Evolutionary conservation across 2,113 vertebrate genomes (phyloP).

Genomic region (Tinamus guttatus): DNA sequence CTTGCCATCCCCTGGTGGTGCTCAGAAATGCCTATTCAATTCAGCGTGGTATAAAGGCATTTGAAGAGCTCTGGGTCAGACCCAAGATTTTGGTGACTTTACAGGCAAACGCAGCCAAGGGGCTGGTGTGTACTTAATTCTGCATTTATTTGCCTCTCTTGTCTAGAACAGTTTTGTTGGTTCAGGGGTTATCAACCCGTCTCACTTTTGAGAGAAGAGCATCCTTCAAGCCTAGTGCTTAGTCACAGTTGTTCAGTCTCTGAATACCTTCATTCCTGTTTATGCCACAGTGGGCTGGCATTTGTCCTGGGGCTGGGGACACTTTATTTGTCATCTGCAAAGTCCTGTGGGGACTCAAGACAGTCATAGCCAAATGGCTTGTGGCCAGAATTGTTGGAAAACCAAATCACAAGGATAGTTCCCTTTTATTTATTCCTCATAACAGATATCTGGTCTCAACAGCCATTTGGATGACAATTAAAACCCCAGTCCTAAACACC

Average conservation of each 20-base stretch:
- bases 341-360: slow-evolving; percentile 1
- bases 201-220: slow-evolving; percentile 3
- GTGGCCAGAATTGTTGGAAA: slow-evolving; percentile 45
- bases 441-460: not conserved
- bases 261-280: not conserved
- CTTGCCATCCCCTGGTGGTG: not conserved
- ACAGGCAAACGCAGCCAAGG: not conserved
- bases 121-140: not conserved
- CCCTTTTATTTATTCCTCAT: slow-evolving; percentile 11
- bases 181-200: not conserved
- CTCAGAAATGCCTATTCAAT: not conserved
- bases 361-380: slow-evolving; percentile 29
- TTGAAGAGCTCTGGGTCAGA: not conserved
- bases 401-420: not conserved
- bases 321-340: slow-evolving; percentile 27
- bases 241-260: not conserved
- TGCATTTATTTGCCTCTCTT: not conserved
- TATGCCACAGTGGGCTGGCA: slow-evolving; percentile 12
- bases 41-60: not conserved
- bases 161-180: not conserved
- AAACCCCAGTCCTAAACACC: not conserved
- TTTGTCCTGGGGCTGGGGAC: slow-evolving; percentile 35
- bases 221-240: not conserved
- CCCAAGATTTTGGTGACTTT: not conserved
- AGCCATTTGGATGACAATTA: not conserved